These are phyloP conservation scores for Tenthredo amoena DNA, from an alignment of 2,888 invertebrate genomes.

Conservation along the genomic window DNA sequence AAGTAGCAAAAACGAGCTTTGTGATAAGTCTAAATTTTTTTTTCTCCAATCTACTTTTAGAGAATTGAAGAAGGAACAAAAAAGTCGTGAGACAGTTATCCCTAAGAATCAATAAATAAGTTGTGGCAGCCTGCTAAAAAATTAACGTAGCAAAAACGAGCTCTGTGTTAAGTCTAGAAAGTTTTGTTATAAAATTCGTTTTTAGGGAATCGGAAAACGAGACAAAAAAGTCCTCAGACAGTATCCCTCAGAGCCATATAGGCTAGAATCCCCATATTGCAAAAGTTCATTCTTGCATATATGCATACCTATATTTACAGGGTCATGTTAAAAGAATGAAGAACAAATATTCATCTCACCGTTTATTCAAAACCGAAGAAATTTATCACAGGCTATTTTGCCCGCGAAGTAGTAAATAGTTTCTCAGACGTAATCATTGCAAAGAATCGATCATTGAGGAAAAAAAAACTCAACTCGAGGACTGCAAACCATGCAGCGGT, in stretches of 20 bases:
- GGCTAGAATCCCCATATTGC: too few species aligned
- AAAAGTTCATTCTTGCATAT: not conserved
- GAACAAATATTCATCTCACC: not conserved
- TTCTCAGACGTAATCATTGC: too few species aligned
- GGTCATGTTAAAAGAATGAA: not conserved
- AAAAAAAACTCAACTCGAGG: too few species aligned
- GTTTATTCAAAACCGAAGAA: not conserved
- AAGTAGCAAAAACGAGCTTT: slow-evolving; percentile 2
- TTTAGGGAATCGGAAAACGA: not conserved
- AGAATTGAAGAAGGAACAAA: not conserved
- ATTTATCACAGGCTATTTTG: too few species aligned
- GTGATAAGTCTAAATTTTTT: not conserved
- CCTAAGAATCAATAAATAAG: not conserved
- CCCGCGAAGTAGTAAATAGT: too few species aligned
- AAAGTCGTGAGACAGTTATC: not conserved
- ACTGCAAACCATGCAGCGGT: too few species aligned
- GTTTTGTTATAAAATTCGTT: not conserved
- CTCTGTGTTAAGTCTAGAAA: not conserved
- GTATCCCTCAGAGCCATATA: not conserved
- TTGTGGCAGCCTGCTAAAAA: too few species aligned
- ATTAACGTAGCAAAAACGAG: too few species aligned
- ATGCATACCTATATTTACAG: not conserved
- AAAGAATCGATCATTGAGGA: too few species aligned
- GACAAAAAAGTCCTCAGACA: not conserved
- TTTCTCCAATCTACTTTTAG: not conserved